Evolutionary conservation across 2,888 invertebrate species (phyloP).

Genomic region (Liodrosophila aerea): DNA sequence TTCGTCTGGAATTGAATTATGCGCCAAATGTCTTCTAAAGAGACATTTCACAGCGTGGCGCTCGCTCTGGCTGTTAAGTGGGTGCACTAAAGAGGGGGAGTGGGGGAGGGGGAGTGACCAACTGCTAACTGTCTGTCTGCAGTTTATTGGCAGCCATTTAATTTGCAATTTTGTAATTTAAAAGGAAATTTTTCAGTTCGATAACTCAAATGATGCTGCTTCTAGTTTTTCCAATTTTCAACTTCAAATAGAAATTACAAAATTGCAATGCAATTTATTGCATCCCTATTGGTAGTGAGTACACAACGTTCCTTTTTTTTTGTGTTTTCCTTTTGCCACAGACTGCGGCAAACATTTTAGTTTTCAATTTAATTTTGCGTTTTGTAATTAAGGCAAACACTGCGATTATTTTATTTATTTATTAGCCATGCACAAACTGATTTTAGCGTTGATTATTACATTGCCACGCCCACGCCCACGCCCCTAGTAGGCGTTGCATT

Average conservation of each 20-base stretch:
- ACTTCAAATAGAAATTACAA: conserved; percentile 28
- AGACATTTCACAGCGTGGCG: conserved; percentile 30
- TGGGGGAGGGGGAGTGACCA: conserved; percentile 2
- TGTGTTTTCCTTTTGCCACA: too few relatives aligned
- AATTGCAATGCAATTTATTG: conserved; percentile 60
- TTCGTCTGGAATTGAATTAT: conserved; percentile 75
- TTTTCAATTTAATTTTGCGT: conserved; percentile 72
- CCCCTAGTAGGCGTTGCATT: conserved; percentile 39
- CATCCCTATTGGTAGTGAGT: conserved; percentile 29
- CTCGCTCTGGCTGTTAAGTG: too few relatives aligned
- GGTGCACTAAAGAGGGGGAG: not conserved
- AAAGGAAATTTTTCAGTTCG: conserved; percentile 77
- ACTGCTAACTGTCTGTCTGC: conserved; percentile 44
- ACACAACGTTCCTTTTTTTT: not conserved
- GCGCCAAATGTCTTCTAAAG: conserved; percentile 50
- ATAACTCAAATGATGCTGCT: conserved; percentile 72
- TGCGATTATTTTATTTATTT: conserved; percentile 69
- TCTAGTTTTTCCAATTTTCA: conserved; percentile 30
- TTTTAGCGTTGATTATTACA: conserved; percentile 73
- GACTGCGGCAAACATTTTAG: conserved; percentile 61
- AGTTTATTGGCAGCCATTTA: conserved; percentile 68
- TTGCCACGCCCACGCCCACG: conserved; percentile 33
- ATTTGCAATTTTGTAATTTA: conserved; percentile 77
- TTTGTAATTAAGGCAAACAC: conserved; percentile 70
- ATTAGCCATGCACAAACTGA: conserved; percentile 73